Evolutionary conservation across 2,888 invertebrate species (phyloP).

Genomic region (Stegophylla sp.): DNA sequence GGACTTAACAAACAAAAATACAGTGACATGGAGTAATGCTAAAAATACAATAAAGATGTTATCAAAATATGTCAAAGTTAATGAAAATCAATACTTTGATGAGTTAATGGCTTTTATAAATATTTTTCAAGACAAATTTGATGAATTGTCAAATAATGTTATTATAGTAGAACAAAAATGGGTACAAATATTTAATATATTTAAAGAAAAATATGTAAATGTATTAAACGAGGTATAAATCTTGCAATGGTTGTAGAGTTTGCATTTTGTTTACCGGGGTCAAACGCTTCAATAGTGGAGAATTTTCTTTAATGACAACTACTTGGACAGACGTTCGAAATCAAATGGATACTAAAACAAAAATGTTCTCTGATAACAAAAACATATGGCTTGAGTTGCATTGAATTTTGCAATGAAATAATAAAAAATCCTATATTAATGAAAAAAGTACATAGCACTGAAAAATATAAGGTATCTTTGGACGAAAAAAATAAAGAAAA

Average conservation of each 20-base stretch:
- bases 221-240: background rate
- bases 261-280: background rate
- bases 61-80: background rate
- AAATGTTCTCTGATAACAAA: conserved; percentile 8
- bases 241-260: no score
- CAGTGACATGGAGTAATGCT: background rate
- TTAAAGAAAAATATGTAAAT: background rate
- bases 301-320: conserved; percentile 16
- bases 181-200: conserved; percentile 4
- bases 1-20: background rate
- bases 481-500: conserved; percentile 4
- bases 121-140: conserved; percentile 9
- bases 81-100: conserved; percentile 4
- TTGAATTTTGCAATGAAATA: conserved; percentile 8
- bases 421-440: background rate
- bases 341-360: conserved; percentile 7
- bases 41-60: background rate
- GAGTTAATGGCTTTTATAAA: background rate
- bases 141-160: background rate
- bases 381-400: conserved; percentile 13
- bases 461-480: conserved; percentile 1
- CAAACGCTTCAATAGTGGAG: conserved; percentile 14
- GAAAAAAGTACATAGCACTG: conserved; percentile 2
- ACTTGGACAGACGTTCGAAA: conserved; percentile 12
- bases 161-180: conserved; percentile 3